phyloP scores from a whole-genome alignment of 2,888 invertebrate species.

The Sesia apiformis region DNA sequence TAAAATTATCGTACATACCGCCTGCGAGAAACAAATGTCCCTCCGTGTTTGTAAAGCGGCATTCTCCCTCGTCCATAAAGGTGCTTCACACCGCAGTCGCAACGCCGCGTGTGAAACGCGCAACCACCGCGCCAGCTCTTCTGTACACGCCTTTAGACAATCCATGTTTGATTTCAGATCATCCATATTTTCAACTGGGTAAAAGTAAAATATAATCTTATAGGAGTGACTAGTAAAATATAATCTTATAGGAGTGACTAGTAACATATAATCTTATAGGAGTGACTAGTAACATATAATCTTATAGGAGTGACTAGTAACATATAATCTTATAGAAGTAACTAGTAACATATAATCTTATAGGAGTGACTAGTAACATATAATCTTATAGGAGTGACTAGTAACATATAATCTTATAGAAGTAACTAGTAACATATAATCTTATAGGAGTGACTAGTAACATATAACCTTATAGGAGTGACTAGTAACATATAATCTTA shows the following conservation, averaged over 20 bases:
- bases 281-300: neutral
- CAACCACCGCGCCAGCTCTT: constrained; percentile 73
- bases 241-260: neutral
- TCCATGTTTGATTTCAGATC: constrained; percentile 84
- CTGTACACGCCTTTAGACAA: constrained; percentile 85
- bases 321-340: neutral
- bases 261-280: neutral
- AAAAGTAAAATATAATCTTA: neutral
- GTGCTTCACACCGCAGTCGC: constrained; percentile 85
- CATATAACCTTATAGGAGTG: no score
- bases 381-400: neutral
- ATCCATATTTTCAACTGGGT: constrained; percentile 60
- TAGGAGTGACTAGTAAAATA: neutral
- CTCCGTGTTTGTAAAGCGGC: constrained; percentile 84
- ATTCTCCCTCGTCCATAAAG: constrained; percentile 80
- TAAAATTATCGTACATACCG: constrained; percentile 74
- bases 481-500: neutral
- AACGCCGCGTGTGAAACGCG: constrained; percentile 89
- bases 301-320: neutral
- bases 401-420: neutral
- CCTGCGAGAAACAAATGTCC: constrained; percentile 94
- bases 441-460: neutral
- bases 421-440: neutral
- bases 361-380: neutral
- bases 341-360: neutral